These are phyloP conservation scores for Panorpa germanica DNA, from an alignment of 2,888 invertebrate genomes.

Conservation along the genomic window DNA sequence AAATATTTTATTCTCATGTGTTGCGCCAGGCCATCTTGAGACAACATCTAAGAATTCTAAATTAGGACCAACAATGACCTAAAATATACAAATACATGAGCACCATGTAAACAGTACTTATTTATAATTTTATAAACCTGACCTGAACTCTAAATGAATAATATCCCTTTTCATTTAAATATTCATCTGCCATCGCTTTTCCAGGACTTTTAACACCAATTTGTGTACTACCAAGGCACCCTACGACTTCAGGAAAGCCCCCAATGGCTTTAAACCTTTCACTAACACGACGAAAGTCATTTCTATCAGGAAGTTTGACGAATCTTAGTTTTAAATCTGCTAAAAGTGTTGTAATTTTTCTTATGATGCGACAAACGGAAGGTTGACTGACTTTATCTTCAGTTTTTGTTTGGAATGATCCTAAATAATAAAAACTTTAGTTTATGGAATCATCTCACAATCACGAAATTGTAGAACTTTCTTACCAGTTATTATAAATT, in stretches of 20 bases:
- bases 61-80: slow-evolving; percentile 14
- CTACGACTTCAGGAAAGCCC: slow-evolving; percentile 13
- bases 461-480: background rate
- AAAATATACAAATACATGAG: slow-evolving; percentile 8
- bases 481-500: slow-evolving; percentile 13
- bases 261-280: slow-evolving; percentile 12
- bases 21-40: slow-evolving; percentile 13
- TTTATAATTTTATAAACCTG: slow-evolving; percentile 1
- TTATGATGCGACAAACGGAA: slow-evolving; percentile 13
- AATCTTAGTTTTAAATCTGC: slow-evolving; percentile 12
- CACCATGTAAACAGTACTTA: background rate
- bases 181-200: slow-evolving; percentile 11
- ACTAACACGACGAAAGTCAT: slow-evolving; percentile 10
- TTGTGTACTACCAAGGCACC: slow-evolving; percentile 14
- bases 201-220: slow-evolving; percentile 14
- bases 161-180: slow-evolving; percentile 14
- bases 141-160: slow-evolving; percentile 14
- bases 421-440: slow-evolving; percentile 8
- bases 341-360: slow-evolving; percentile 13
- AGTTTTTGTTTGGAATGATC: slow-evolving; percentile 13
- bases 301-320: slow-evolving; percentile 12
- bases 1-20: slow-evolving; percentile 14
- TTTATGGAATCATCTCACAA: background rate
- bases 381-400: slow-evolving; percentile 13
- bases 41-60: slow-evolving; percentile 13